A percentile compares a stretch with the other conserved stretches of the same genome.
These are phyloP conservation scores for Halichoeres trimaculatus DNA, from an alignment of 2,113 vertebrate species.

Conservation along the genomic window DNA sequence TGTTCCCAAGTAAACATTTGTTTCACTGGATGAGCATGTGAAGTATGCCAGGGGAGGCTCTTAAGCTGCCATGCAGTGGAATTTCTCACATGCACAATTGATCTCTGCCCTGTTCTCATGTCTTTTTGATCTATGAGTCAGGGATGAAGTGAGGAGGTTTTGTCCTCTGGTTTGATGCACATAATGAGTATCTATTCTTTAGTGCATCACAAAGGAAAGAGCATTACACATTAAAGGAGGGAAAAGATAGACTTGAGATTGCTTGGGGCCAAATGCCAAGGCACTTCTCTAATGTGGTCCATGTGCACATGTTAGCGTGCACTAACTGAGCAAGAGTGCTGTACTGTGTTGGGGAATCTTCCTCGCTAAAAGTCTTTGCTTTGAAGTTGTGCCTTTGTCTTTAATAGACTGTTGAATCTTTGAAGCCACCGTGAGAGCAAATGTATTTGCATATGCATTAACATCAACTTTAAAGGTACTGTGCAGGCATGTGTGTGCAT, in stretches of 20 bases:
- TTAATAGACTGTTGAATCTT: conserved; percentile 58
- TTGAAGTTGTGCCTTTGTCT: conserved; percentile 70
- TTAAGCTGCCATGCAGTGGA: conserved; percentile 35
- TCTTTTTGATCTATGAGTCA: conserved; percentile 64
- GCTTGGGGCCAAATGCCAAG: background rate
- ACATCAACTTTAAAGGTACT: conserved; percentile 15
- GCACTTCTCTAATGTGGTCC: conserved; percentile 2
- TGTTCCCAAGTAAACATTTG: conserved; percentile 1
- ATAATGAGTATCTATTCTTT: conserved; percentile 38
- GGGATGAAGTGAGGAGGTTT: conserved; percentile 28
- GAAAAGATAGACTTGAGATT: conserved; percentile 9
- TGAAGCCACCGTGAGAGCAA: conserved; percentile 53
- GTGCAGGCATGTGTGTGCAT: background rate
- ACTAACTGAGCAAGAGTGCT: conserved; percentile 15
- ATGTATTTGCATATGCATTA: conserved; percentile 53
- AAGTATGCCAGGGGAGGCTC: conserved; percentile 26
- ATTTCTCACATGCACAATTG: conserved; percentile 69
- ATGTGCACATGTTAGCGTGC: conserved; percentile 8
- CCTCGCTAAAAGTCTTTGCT: conserved; percentile 49
- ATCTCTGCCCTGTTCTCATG: conserved; percentile 61
- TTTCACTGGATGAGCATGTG: conserved; percentile 5
- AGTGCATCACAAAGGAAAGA: conserved; percentile 34
- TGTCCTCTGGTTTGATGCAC: conserved; percentile 39
- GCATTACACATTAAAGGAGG: conserved; percentile 26
- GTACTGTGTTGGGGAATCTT: conserved; percentile 47